Evolutionary conservation across 2,797 vertebrate species (phyloP).

Genomic region (Loriculus beryllinus): DNA sequence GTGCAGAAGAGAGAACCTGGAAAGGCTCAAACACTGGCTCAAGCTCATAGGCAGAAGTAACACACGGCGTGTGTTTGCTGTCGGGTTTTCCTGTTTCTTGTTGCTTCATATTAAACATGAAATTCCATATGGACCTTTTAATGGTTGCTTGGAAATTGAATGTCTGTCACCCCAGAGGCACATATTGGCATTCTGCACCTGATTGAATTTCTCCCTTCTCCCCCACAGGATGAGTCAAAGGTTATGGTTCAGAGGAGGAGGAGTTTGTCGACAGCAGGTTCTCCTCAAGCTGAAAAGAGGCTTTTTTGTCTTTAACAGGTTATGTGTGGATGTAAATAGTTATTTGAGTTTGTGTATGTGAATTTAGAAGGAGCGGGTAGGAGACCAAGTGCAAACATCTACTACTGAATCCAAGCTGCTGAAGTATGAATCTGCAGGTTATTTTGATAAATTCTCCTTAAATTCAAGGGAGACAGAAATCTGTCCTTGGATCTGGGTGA

Average conservation of each 20-base stretch:
- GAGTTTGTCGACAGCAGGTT: slow-evolving; percentile 33
- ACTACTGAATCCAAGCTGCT: not conserved
- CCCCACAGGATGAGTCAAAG: slow-evolving; percentile 65
- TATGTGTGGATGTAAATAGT: not conserved
- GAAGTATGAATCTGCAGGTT: not conserved
- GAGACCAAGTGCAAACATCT: not conserved
- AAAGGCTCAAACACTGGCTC: slow-evolving; percentile 7
- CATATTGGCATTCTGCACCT: slow-evolving; percentile 64
- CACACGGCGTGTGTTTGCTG: not conserved
- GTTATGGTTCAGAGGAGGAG: slow-evolving; percentile 63
- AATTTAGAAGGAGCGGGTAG: not conserved
- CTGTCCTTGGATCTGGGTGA: not conserved
- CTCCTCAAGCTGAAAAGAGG: slow-evolving; percentile 39
- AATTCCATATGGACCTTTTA: slow-evolving; percentile 61
- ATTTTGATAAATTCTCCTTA: not conserved
- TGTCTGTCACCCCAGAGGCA: slow-evolving; percentile 16
- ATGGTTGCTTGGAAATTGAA: slow-evolving; percentile 68
- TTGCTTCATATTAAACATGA: slow-evolving; percentile 65
- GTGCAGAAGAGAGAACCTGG: not conserved
- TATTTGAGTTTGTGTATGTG: not conserved
- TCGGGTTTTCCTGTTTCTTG: slow-evolving; percentile 37
- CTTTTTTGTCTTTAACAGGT: not conserved
- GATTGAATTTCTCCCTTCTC: slow-evolving; percentile 67
- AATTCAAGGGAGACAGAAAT: not conserved
- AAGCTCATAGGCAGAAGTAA: not conserved